Base-by-base conservation (phyloP, 2,888 invertebrate species). In the Drosophila limbata region DNA sequence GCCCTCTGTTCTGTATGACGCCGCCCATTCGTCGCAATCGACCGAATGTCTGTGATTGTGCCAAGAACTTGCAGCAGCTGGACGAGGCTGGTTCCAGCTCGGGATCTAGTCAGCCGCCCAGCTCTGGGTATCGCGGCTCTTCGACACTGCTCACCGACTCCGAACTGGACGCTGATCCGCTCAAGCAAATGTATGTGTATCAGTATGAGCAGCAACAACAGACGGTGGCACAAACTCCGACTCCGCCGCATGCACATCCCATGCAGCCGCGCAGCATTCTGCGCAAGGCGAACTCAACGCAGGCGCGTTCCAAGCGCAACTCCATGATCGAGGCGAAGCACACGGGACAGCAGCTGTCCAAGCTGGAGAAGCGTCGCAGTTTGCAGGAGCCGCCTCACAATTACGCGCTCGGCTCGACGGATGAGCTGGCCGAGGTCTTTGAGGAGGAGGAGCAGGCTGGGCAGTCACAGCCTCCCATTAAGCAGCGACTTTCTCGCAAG, bases 91-190 rank as follows among this genome's bases (percentile, higher is more conserved):
- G 28, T 2, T 86, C 97, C 8, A 97, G 97, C 51, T 97, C 97
- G 13, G 97, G 97, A 2, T 83, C 83, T 13, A 83, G 83, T 47
- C 83, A 83, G 45, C 83, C 71, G 17, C 83, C 97, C 1, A 97
- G 97, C 60, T 97, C 97, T 2, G 97, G 97, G 2, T 97, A 96
- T 89, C 94, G 97, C 73, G 97, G 97, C 39, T 97, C 97, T 0
- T 97, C 97, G 0, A 97, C 97, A 1, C 95, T 97, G 92, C 93
- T 96, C 9, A 95, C 96, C 6, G 96, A 96, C 81, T 96, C 96
- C 2, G 93, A 92, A 66, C 75, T 91, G 60, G 92, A 93, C 28
- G 86, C 84, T 19, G 93, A 37, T 94, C 94, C 68, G 0, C 73
- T 92, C 90, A 94, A 79, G 93, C 94, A 92, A 93, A 93, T 97